These are phyloP conservation scores for Acrocera orbiculus DNA, from an alignment of 2,888 invertebrate genomes.

Conservation along the genomic window DNA sequence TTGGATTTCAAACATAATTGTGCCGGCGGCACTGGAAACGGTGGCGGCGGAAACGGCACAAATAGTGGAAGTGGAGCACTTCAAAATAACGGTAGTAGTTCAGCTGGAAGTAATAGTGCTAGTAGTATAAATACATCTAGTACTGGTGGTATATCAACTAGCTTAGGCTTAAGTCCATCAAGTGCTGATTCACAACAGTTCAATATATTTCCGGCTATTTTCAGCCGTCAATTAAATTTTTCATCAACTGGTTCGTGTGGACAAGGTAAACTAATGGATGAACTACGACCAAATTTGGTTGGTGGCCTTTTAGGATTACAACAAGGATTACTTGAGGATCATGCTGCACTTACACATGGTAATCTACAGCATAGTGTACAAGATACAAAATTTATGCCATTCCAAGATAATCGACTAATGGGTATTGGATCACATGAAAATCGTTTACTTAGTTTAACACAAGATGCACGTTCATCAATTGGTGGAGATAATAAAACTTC, in stretches of 20 bases:
- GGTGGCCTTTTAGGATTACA: slow-evolving; percentile 62
- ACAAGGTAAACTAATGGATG: slow-evolving; percentile 73
- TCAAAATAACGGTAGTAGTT: slow-evolving; percentile 24
- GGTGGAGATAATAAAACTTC: slow-evolving; percentile 36
- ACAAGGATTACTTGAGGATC: slow-evolving; percentile 62
- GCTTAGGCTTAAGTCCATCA: slow-evolving; percentile 29
- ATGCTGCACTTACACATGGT: slow-evolving; percentile 37
- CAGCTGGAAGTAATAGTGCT: slow-evolving; percentile 16
- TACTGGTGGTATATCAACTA: slow-evolving; percentile 18
- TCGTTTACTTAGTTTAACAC: slow-evolving; percentile 28
- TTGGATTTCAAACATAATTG: slow-evolving; percentile 72
- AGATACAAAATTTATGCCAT: slow-evolving; percentile 33
- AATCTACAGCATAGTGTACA: slow-evolving; percentile 32
- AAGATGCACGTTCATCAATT: slow-evolving; percentile 38
- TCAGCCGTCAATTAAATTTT: slow-evolving; percentile 76
- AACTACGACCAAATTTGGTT: slow-evolving; percentile 63
- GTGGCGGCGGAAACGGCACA: slow-evolving; percentile 31
- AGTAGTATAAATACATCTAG: slow-evolving; percentile 5
- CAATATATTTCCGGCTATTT: slow-evolving; percentile 82
- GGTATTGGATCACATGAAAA: slow-evolving; percentile 30
- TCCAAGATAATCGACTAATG: slow-evolving; percentile 33
- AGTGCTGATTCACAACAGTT: slow-evolving; percentile 50
- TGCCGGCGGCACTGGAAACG: slow-evolving; percentile 43
- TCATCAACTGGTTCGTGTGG: slow-evolving; percentile 48
- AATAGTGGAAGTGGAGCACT: slow-evolving; percentile 15